Evolutionary conservation across 2,113 vertebrate species (phyloP), one percentile per base, ranked within the genome.

Genomic region (Xiphorhynchus elegans): DNA sequence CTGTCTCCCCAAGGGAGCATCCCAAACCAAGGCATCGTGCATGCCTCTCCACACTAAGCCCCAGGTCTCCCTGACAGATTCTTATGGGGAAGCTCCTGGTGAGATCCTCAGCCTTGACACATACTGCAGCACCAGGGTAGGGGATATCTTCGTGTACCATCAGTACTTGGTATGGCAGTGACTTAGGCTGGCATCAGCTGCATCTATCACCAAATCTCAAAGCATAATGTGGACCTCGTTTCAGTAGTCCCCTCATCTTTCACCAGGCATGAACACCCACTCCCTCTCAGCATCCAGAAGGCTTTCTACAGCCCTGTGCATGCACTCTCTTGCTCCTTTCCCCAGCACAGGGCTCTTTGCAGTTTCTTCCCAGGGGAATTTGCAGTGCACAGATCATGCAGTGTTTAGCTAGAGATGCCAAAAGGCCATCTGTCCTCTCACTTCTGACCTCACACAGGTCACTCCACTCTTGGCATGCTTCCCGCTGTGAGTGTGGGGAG

Each of bases 321-420:
- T 6, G n/a, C 14, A 47, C 28, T 63, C 1, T 66, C 24, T 18
- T 0, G 1, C 19, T 67, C 13, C 39, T 28, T 74, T 39, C 55
- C 19, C 64, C 1, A 1, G 10, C 42, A 33, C 63, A 75, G 52
- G 12, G 16, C 24, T 70, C 72, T 56, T 31, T 42, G 42, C 25
- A 59, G 35, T 39, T 94, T 90, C 72, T 66, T 92, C 55, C 64
- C 59, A 46, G 31, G 20, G 63, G 83, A 92, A 88, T 46, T 35
- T 77, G 33, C 6, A 2, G 20, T 46, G 59, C 70, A 85, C 47
- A 68, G 26, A 85, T 64, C 67, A 80, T 4, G 6, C 33, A 69
- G 49, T 82, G 35, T 87, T 88, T 60, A 94, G 72, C 47, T 87
- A 63, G 66, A 86, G 89, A 64, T 87, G 70, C 33, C 76, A 47